Base-by-base conservation (phyloP, 2,888 invertebrate genomes). In the Thumatha senex region DNA sequence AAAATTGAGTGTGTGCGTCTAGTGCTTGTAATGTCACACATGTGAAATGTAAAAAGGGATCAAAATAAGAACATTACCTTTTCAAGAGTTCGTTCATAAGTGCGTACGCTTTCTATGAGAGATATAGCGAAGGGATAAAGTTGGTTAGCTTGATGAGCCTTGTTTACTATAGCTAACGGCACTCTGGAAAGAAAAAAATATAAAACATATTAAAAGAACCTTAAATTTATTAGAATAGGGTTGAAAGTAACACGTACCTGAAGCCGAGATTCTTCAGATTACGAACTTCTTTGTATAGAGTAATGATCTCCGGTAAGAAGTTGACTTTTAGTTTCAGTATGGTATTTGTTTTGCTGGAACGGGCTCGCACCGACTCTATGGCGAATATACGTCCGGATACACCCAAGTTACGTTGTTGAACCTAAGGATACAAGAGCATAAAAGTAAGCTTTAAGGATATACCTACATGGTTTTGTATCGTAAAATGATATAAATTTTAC, bases 101-200 rank as follows among this genome's bases (percentile, higher is more conserved):
- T 98, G 62, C 98, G 94, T 33, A 99, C 97, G 82, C 98, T 98
- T 89, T 99, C 99, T 72, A 99, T 98, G 60, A 99, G 93, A 0
- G 99, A 99, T 73, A 99, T 99, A 13, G 99, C 99, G 91, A 98
- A 99, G 0, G 99, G 99, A 84, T 99, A 99, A 11, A 99, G 94
- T 81, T 98, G 98, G 85, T 99, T 99, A 0, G 99, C 99, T 83
- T 98, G 98, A 87, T 99, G 99, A 4, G 99, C 99, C 84, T 99
- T 99, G 90, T 99, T 99, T 30, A 99, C 98, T 63, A 99, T 99
- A 0, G 98, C 97, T 72, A 99, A 87, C 1, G 99, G 99, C 33
- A 99, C 98, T 65, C 99, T 95, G 40, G 18, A 47, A 49, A 7
- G 0, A 40, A 18, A 39, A 85, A 40, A 67, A 62, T 24, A 24